These are phyloP conservation scores for Eumaeus atala DNA, from an alignment of 1,140 invertebrate genomes.

Conservation along the genomic window DNA sequence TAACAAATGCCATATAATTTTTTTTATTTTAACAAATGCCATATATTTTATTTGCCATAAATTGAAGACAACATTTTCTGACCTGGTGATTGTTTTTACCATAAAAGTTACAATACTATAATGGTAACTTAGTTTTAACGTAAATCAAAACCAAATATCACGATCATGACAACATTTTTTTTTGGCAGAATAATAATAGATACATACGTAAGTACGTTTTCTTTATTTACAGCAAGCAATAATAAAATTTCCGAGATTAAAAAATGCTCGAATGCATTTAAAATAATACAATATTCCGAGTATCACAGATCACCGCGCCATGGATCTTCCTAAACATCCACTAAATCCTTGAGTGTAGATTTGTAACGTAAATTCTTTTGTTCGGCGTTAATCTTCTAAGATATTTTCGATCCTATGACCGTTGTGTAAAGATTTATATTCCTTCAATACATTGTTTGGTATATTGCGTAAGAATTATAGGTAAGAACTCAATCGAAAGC, in stretches of 20 bases:
- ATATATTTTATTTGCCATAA: too few relatives aligned
- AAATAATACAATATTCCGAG: conserved; percentile 7
- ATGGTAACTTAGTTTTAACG: too few relatives aligned
- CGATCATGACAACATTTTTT: too few relatives aligned
- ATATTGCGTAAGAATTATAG: conserved; percentile 12
- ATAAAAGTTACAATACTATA: too few relatives aligned
- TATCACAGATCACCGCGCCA: background rate
- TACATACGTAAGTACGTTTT: too few relatives aligned
- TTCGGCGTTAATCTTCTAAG: background rate
- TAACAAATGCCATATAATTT: too few relatives aligned
- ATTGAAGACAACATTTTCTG: too few relatives aligned
- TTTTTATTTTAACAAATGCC: too few relatives aligned
- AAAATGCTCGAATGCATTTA: conserved; percentile 1
- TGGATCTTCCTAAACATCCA: conserved; percentile 5
- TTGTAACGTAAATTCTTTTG: conserved; percentile 7
- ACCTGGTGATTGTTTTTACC: too few relatives aligned
- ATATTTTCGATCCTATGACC: conserved; percentile 1
- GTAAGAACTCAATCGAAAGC: conserved; percentile 45
- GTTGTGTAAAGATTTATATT: conserved; percentile 13
- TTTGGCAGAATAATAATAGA: too few relatives aligned
- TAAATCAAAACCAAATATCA: too few relatives aligned
- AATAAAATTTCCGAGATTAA: background rate
- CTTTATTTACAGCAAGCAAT: too few relatives aligned
- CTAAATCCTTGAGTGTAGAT: conserved; percentile 4
- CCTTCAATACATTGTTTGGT: background rate